Evolutionary conservation across 1,140 invertebrate species (phyloP), one percentile per base, ranked within the genome.

Genomic region (Dysdera silvatica): DNA sequence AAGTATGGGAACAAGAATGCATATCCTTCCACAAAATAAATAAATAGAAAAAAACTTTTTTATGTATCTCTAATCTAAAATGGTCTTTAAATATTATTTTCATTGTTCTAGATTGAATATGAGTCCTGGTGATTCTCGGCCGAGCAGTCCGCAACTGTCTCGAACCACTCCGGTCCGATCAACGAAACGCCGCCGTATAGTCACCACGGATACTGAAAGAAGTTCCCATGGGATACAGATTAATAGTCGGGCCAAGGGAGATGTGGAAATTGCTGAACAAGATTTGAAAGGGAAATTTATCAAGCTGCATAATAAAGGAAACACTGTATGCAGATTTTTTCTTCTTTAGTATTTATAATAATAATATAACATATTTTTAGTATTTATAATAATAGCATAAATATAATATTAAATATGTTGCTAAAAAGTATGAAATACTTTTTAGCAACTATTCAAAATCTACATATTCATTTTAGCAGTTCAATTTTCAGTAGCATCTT

Each of bases 211-310:
- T 71, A 84, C 81, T 26, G 86, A 88, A 69, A 24, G 53, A 40
- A 81, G 81, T 43, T 83, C 80, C 63, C 77, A 83, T 23, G 80
- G 80, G 33, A 91, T 81, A 73, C 85, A 83, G 66, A 82, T 89
- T 20, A 82, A 82, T n/a, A 81, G 84, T 61, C 82, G 81, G 54
- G 82, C 87, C 1, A 88, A 86, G 72, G 87, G 91, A 16, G 88
- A 89, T 70, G 78, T 98, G 61, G 87, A 94, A 73, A 87, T 98
- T 35, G 75, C 82, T 33, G 92, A 97, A 72, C 84, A 87, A 29
- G 88, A 89, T 77, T 80, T 87, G 4, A 88, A 95, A 56, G 94
- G 92, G 55, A 86, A 85, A 72, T 97, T 82, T 74, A 85, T 98
- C 16, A 91, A 89, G 76, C 78, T 98, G 7, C 81, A 82, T 66